These are phyloP conservation scores for Coleophora deauratella DNA, from an alignment of 2,888 invertebrate species.

Conservation along the genomic window DNA sequence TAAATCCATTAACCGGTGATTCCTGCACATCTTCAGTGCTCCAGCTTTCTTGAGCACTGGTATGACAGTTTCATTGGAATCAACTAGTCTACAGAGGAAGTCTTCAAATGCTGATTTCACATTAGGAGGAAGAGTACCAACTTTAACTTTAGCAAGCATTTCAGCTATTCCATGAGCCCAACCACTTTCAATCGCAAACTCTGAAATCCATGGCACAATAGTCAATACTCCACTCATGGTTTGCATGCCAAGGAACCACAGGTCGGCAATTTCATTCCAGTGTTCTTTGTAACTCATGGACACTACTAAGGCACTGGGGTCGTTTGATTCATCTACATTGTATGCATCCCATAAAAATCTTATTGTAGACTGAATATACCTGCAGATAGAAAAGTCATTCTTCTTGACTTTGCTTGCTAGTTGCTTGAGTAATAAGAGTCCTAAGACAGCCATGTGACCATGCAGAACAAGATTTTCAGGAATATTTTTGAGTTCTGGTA, in stretches of 20 bases:
- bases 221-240: constrained; percentile 89
- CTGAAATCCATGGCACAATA: constrained; percentile 90
- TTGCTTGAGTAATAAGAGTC: constrained; percentile 87
- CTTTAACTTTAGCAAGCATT: constrained; percentile 86
- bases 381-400: constrained; percentile 90
- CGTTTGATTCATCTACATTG: constrained; percentile 90
- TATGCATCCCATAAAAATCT: constrained; percentile 95
- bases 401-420: constrained; percentile 88
- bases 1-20: constrained; percentile 91
- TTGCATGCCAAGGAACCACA: constrained; percentile 96
- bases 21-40: constrained; percentile 87
- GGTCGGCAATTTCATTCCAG: constrained; percentile 92
- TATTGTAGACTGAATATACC: constrained; percentile 91
- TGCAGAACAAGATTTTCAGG: constrained; percentile 89
- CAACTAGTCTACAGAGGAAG: constrained; percentile 87
- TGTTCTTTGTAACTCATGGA: constrained; percentile 89
- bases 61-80: constrained; percentile 83
- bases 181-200: constrained; percentile 94
- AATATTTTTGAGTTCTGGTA: constrained; percentile 87
- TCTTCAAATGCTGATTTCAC: constrained; percentile 94
- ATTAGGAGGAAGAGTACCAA: constrained; percentile 86
- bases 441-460: constrained; percentile 88
- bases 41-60: constrained; percentile 87
- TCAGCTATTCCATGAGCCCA: constrained; percentile 93
- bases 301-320: constrained; percentile 86